Base-by-base conservation (phyloP, 2,888 invertebrate species). In the Himalopsyche tibetana region DNA sequence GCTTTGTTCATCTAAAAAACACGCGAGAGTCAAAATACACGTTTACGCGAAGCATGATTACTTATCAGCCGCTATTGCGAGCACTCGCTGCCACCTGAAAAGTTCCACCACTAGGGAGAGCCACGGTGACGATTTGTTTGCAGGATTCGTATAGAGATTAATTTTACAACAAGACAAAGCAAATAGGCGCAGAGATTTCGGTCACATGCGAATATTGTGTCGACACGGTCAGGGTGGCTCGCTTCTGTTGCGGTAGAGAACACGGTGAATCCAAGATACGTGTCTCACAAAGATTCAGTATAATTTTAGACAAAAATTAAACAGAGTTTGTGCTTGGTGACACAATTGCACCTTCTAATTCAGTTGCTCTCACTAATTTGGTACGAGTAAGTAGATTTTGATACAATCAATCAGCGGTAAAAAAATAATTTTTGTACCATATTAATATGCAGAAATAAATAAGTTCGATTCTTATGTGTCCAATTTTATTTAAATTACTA, bases 101-200 rank as follows among this genome's bases (percentile, higher is more conserved):
- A 74, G 36, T 74, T 36, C 28, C 3, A 74, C 74, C 74, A 12
- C 12, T 6, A 51, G n/a, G 56, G 36, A 19, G 9, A 28, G 8
- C 36, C 36, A 4, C 74, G 74, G 38, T 11, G 74, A 38, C 74
- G 74, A 74, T 74, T 74, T 36, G 74, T 74, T 74, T 74, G 74
- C 38, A 38, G 74, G 11, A 74, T 74, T 74, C 36, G 12, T 74
- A 36, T 28, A 79, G 74, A 82, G 85, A 85, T 85, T 85, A 85
- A 85, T 85, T 74, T 80, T 63, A 74, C 85, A 55, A 55, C 85
- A 63, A 82, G 85, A 82, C 82, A 85, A 85, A 81, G 82, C 82
- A 85, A 85, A 85, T 85, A 85, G 85, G 82, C 55, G 63, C 55
- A 82, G 85, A 82, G 85, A 85, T 85, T 85, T 85, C 55, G 79